Evolutionary conservation across 2,113 vertebrate genomes (phyloP), one percentile per base, ranked within the genome.

Genomic region (Erythrolamprus reginae): DNA sequence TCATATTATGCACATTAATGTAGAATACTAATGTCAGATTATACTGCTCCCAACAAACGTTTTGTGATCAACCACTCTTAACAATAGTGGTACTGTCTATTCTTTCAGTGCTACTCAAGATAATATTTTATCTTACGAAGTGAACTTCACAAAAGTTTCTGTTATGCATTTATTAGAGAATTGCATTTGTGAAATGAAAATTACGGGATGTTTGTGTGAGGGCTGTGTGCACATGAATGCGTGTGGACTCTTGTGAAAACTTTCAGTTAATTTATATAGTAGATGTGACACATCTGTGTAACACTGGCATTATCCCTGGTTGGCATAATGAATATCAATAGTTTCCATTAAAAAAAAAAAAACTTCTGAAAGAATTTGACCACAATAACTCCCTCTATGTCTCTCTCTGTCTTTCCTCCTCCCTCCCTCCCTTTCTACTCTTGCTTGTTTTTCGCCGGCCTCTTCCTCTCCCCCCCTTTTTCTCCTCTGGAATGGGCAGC

Each of bases 371-470:
- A 45, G 86, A 91, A 91, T 88, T 61, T 48, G 19, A 84, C 53
- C 33, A 51, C 89, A 51, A 38, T 17, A 90, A 70, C 84, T 90
- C 56, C 89, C 33, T 51, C 47, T 70, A 86, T 70, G 15, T 47
- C 82, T 38, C n/a, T n/a, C 19, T 47, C 38, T 55, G 4, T 42
- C 83, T 86, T 38, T 26, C 82, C 3, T 33, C 19, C 89, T 86
- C 84, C 77, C 70, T 88, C 52, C 52, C 52, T 58, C n/a, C 51
- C 86, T 65, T 33, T 88, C 86, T 47, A 84, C 70, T 70, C 53
- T 48, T 51, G 15, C 53, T 91, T 91, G 90, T 91, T 91, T 91
- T 91, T 91, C 90, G n/a, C 61, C 70, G 4, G 52, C 83, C 50
- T 77, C 58, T 45, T 50, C 70, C 47, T 51, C 58, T 5, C 58